These are phyloP conservation scores for Cryptoprocta ferox DNA, from an alignment of 2,797 vertebrate species.

Conservation along the genomic window DNA sequence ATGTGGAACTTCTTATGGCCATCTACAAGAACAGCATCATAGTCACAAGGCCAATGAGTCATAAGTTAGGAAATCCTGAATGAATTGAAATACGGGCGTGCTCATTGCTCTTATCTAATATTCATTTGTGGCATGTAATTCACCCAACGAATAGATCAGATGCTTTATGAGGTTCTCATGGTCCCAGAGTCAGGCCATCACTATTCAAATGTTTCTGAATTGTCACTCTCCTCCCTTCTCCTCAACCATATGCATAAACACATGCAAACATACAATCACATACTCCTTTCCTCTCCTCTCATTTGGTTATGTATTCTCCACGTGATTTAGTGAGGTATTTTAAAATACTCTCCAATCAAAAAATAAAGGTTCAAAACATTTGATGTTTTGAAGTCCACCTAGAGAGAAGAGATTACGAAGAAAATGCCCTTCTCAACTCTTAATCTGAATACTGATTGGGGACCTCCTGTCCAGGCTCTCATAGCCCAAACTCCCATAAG, in stretches of 20 bases:
- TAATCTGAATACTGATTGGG: not conserved
- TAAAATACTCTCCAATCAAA: not conserved
- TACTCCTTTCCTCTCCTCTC: not conserved
- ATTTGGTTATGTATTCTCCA: not conserved
- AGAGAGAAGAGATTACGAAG: not conserved
- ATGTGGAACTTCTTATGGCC: not conserved
- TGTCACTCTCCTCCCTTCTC: not conserved
- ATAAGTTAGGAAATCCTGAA: slow-evolving; percentile 33
- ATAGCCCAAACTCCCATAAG: not conserved
- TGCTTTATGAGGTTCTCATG: not conserved
- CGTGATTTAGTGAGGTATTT: not conserved
- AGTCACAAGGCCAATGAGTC: slow-evolving; percentile 18
- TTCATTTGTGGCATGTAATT: not conserved
- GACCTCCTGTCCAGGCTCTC: not conserved
- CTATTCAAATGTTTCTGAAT: not conserved
- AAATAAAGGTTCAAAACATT: not conserved
- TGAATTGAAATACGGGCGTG: slow-evolving; percentile 28
- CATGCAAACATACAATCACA: not conserved
- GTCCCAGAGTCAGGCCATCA: not conserved
- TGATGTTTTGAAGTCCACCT: not conserved
- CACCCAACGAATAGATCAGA: not conserved
- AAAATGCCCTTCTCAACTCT: not conserved
- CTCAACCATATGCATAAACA: not conserved
- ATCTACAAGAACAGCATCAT: not conserved
- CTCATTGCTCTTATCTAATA: not conserved